phyloP scores from a whole-genome alignment of 1,140 invertebrate genomes.

The Drosophila asahinai region DNA sequence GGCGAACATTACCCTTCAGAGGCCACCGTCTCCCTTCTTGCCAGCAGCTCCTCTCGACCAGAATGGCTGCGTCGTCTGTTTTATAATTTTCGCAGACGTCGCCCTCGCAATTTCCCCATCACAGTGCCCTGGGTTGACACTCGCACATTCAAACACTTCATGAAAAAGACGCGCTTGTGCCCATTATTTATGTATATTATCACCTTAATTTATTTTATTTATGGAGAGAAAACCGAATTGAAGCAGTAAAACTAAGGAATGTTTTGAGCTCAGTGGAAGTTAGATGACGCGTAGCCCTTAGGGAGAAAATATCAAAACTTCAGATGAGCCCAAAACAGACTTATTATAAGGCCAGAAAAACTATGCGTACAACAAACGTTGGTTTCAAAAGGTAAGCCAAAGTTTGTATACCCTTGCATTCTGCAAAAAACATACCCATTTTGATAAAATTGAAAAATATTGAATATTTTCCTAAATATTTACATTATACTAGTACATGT shows the following conservation, averaged over 20 bases:
- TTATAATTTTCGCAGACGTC: slow-evolving; percentile 73
- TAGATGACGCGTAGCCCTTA: slow-evolving; percentile 41
- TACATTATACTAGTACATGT: no score
- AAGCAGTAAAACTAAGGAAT: slow-evolving; percentile 38
- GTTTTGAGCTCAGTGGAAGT: slow-evolving; percentile 29
- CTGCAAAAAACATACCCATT: no score
- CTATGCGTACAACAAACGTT: no score
- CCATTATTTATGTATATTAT: slow-evolving; percentile 79
- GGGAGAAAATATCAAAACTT: slow-evolving; percentile 39
- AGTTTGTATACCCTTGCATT: no score
- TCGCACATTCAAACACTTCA: slow-evolving; percentile 57
- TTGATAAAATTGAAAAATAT: no score
- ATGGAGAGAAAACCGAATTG: slow-evolving; percentile 28
- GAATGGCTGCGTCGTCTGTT: slow-evolving; percentile 55
- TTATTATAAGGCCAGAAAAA: no score
- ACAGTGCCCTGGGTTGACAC: slow-evolving; percentile 32
- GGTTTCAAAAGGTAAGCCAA: no score
- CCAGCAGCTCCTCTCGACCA: slow-evolving; percentile 8
- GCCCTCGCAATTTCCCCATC: slow-evolving; percentile 13
- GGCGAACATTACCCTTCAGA: slow-evolving; percentile 13
- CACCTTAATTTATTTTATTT: slow-evolving; percentile 79
- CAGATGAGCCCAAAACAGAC: slow-evolving; percentile 7
- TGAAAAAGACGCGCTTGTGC: slow-evolving; percentile 69
- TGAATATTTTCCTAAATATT: no score
- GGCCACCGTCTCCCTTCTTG: slow-evolving; percentile 4